phyloP scores from a whole-genome alignment of 2,113 vertebrate genomes.

The Tragulus kanchil region DNA sequence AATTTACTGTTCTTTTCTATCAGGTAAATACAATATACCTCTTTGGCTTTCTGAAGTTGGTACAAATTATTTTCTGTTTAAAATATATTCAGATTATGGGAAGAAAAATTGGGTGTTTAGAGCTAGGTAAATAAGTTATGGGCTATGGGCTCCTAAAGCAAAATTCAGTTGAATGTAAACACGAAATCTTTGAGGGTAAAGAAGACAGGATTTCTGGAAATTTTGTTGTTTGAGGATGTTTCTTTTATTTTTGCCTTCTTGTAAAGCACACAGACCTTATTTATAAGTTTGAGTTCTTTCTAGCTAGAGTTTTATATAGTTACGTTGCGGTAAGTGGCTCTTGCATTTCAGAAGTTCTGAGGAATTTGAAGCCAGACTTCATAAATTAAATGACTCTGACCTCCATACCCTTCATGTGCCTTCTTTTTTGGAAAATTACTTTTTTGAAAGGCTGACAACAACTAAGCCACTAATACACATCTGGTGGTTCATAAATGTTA shows the following conservation, averaged over 20 bases:
- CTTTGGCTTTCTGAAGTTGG: slow-evolving; percentile 19
- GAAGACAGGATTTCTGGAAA: slow-evolving; percentile 39
- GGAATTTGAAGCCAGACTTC: slow-evolving; percentile 60
- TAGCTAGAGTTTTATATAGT: slow-evolving; percentile 51
- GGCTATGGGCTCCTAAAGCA: neutral
- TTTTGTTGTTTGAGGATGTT: neutral
- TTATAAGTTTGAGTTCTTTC: slow-evolving; percentile 40
- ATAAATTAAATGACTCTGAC: slow-evolving; percentile 26
- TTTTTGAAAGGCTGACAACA: slow-evolving; percentile 42
- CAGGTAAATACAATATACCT: slow-evolving; percentile 88
- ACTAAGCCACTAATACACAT: neutral
- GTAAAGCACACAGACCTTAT: slow-evolving; percentile 31
- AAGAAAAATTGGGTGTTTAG: slow-evolving; percentile 58
- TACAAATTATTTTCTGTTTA: slow-evolving; percentile 50
- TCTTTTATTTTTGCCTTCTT: slow-evolving; percentile 50
- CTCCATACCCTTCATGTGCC: neutral
- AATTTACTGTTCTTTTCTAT: slow-evolving; percentile 95
- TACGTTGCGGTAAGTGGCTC: slow-evolving; percentile 27
- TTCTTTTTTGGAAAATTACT: slow-evolving; percentile 20
- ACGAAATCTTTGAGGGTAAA: slow-evolving; percentile 23
- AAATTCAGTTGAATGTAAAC: slow-evolving; percentile 38
- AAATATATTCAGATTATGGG: slow-evolving; percentile 45
- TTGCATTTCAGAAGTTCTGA: slow-evolving; percentile 54
- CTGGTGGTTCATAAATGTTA: neutral
- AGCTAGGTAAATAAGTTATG: slow-evolving; percentile 17